Percentiles rank a stretch among this genome's conserved stretches.
Evolutionary conservation across 2,888 invertebrate genomes (phyloP).

Genomic region (Himalopsyche tibetana): DNA sequence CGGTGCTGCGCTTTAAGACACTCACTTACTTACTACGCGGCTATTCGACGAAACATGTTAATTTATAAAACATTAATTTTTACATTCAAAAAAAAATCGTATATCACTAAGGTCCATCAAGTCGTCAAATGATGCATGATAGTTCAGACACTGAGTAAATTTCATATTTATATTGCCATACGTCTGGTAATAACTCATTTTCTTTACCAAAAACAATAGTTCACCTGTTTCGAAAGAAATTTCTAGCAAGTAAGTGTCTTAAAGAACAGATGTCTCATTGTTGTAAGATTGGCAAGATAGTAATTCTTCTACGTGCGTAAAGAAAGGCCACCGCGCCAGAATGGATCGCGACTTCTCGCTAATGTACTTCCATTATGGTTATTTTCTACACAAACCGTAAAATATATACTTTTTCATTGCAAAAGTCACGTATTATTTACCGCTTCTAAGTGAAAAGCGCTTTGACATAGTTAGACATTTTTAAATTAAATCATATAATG

Average conservation of each 20-base stretch:
- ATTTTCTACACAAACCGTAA: slow-evolving; percentile 43
- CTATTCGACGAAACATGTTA: no score
- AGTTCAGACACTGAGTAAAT: no score
- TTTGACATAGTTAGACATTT: slow-evolving; percentile 24
- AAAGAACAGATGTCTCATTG: slow-evolving; percentile 49
- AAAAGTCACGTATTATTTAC: slow-evolving; percentile 41
- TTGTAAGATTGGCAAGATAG: slow-evolving; percentile 36
- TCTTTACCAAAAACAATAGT: slow-evolving; percentile 35
- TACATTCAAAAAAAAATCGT: no score
- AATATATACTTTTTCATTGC: slow-evolving; percentile 38
- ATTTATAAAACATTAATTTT: no score
- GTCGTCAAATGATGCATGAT: no score
- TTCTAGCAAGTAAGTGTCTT: background rate
- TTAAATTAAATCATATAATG: slow-evolving; percentile 1
- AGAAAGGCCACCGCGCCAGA: slow-evolving; percentile 57
- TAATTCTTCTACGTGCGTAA: slow-evolving; percentile 53
- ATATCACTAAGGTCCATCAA: no score
- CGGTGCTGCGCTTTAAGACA: no score
- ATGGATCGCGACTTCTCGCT: slow-evolving; percentile 51
- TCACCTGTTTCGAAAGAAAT: slow-evolving; percentile 12
- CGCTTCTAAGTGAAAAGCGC: slow-evolving; percentile 31
- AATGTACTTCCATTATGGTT: slow-evolving; percentile 45
- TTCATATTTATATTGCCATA: background rate
- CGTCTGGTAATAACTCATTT: background rate
- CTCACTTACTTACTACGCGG: background rate